phyloP scores from a whole-genome alignment of 23 tunicate genomes.

The Pegea sp. region DNA sequence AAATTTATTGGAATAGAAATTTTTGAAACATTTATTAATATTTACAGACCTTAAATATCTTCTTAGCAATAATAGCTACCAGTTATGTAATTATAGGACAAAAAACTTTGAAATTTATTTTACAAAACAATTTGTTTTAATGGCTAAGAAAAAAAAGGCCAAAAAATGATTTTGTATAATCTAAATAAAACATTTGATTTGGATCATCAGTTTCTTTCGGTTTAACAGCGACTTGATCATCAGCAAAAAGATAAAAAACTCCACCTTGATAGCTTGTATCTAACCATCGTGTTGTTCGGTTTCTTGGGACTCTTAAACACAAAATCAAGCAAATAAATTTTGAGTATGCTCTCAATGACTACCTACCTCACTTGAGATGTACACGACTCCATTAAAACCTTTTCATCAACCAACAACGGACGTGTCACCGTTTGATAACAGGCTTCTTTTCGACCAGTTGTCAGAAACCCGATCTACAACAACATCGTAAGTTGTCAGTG shows the following conservation, averaged over 20 bases:
- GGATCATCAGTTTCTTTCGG: not conserved
- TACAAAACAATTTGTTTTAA: no score
- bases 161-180: not conserved
- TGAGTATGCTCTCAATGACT: no score
- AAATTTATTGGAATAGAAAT: no score
- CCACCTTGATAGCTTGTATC: not conserved
- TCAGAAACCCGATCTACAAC: not conserved
- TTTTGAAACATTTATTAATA: no score
- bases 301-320: constrained; percentile 1
- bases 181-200: not conserved
- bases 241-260: not conserved
- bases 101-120: no score
- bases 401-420: not conserved
- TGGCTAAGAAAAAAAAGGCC: not conserved
- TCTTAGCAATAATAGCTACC: no score
- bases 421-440: constrained; percentile 1
- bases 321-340: not conserved
- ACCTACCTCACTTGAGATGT: constrained; percentile 1
- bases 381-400: not conserved
- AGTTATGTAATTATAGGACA: no score
- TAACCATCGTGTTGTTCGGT: not conserved
- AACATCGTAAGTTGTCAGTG: no score
- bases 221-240: not conserved
- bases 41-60: no score
- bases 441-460: not conserved